Evolutionary conservation across 2,888 invertebrate genomes (phyloP), one percentile per base, ranked within the genome.

Genomic region (Drosophila barbarae): DNA sequence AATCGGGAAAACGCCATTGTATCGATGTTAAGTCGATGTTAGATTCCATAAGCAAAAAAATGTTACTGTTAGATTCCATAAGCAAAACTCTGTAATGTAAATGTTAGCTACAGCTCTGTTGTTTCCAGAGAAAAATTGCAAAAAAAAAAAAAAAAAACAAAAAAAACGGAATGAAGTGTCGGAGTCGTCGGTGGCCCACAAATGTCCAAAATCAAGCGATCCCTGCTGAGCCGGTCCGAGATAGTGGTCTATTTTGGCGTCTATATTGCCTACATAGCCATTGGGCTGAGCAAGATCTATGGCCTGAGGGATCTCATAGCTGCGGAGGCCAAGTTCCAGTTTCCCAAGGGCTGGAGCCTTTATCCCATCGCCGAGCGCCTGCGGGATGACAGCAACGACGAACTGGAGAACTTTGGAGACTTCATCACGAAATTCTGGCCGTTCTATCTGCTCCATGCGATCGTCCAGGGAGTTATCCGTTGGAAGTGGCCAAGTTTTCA

Each of bases 361-460:
- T 69, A 88, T 21, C 69, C 69, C 2, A 36, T 68, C 9, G 28
- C n/a, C 8, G 42, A 50, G 44, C 70, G 72, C 5, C 79, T 75
- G 9, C 85, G 87, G 5, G 90, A 90, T 64, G 86, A 87, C 58
- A 86, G 86, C 46, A 88, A 88, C 61, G 84, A 87, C 54, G 90
- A 90, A 64, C 74, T 89, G 60, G 88, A 89, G 58, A 83, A 85
- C 49, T 88, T 88, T 35, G 84, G 77, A 26, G 75, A 78, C 21
- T 88, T 86, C 26, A 76, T 89, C 6, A 42, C 44, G 7, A 82
- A 68, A 3, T 87, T 83, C 52, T 85, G 83, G 75, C 76, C 80
- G 1, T 89, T 87, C 82, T 90, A 88, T 70, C 42, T 88, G 36
- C 65, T 87, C 38, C 90, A 90, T 69, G 67, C 84, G 3, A 13